phyloP scores from a whole-genome alignment of 2,113 vertebrate genomes.

The Ailurus styani region DNA sequence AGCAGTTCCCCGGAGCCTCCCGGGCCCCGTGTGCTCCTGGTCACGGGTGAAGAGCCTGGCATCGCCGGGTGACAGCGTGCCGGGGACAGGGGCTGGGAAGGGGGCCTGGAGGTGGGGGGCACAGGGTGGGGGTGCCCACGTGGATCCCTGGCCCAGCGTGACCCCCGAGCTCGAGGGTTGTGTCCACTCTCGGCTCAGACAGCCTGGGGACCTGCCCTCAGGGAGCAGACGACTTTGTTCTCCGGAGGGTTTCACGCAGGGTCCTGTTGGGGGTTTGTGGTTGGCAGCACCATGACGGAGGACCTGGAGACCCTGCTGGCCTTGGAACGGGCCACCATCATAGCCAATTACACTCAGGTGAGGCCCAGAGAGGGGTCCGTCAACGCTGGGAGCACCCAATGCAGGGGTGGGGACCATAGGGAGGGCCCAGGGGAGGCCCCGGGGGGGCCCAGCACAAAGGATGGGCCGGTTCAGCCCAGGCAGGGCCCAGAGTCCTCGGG shows the following conservation, averaged over 20 bases:
- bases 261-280: no score
- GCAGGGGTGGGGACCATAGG: neutral
- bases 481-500: neutral
- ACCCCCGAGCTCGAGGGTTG: accelerated
- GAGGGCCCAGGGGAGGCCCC: neutral
- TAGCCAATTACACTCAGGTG: neutral
- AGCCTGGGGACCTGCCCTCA: accelerated
- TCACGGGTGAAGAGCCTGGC: accelerated
- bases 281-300: neutral
- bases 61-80: accelerated
- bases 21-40: neutral
- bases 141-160: accelerated
- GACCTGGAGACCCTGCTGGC: neutral
- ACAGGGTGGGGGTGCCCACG: accelerated
- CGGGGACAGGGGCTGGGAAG: neutral
- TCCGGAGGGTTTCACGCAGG: neutral
- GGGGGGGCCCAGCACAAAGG: neutral
- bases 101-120: neutral
- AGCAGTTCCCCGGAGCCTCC: accelerated
- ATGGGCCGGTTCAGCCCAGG: neutral
- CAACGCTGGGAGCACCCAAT: no score
- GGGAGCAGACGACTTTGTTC: accelerated
- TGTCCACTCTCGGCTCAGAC: neutral
- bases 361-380: neutral
- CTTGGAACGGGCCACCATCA: neutral